These are phyloP conservation scores for Trichogramma evanescens DNA, from an alignment of 2,888 invertebrate species.

Conservation along the genomic window DNA sequence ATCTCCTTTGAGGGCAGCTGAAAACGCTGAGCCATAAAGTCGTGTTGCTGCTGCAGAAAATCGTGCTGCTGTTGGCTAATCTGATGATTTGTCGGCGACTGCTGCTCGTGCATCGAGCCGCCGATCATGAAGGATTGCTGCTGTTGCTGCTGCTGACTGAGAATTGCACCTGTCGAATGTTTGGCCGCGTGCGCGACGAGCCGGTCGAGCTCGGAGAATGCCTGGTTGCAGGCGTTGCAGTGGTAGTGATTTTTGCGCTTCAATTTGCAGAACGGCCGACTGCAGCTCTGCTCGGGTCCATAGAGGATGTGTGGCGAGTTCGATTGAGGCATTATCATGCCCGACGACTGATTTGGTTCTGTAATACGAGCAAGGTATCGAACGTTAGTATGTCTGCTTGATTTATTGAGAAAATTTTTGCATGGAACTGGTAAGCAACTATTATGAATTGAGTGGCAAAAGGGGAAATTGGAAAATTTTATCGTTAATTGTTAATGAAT, in stretches of 20 bases:
- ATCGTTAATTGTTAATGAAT: too few relatives aligned
- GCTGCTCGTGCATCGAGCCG: constrained; percentile 2
- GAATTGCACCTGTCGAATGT: constrained; percentile 58
- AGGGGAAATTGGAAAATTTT: too few relatives aligned
- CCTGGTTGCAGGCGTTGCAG: constrained; percentile 74
- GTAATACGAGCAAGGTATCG: too few relatives aligned
- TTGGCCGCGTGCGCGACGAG: constrained; percentile 65
- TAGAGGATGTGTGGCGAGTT: constrained; percentile 52
- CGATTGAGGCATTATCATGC: constrained; percentile 9
- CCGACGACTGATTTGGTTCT: not conserved
- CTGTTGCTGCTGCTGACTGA: constrained; percentile 46
- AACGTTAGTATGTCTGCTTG: too few relatives aligned
- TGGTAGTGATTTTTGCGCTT: constrained; percentile 73
- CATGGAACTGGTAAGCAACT: too few relatives aligned
- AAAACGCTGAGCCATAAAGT: constrained; percentile 43
- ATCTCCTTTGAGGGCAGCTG: constrained; percentile 42
- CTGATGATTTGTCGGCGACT: constrained; percentile 1
- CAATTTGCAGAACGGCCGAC: constrained; percentile 72
- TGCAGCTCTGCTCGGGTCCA: constrained; percentile 62
- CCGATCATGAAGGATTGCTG: constrained; percentile 27
- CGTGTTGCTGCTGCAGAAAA: constrained; percentile 27
- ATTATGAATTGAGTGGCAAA: too few relatives aligned
- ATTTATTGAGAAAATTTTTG: too few relatives aligned
- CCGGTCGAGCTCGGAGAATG: constrained; percentile 66
- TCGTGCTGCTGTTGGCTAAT: not conserved